phyloP scores from a whole-genome alignment of 2,113 vertebrate genomes.

The Tychaedon coryphoeus region DNA sequence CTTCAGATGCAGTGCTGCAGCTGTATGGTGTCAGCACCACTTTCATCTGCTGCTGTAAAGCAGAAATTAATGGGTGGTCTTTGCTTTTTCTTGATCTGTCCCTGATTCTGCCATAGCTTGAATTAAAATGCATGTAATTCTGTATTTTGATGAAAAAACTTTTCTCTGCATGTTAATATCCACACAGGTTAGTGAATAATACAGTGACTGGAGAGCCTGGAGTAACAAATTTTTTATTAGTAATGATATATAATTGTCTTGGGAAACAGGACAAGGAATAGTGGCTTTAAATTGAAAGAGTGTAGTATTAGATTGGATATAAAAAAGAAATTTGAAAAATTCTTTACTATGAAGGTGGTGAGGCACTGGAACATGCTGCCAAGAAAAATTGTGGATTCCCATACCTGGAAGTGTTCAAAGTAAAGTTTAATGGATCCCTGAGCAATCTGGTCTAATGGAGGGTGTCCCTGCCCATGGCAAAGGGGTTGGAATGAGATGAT shows the following conservation, averaged over 20 bases:
- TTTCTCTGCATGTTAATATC: neutral
- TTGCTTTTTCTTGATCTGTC: neutral
- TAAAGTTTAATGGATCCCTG: neutral
- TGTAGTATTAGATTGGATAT: neutral
- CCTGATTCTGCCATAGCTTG: neutral
- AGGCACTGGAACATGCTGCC: neutral
- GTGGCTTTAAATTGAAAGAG: neutral
- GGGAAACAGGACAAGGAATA: neutral
- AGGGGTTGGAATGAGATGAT: neutral
- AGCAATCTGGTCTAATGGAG: neutral
- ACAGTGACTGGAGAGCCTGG: neutral
- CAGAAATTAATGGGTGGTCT: neutral
- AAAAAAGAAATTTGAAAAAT: neutral
- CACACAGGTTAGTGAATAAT: neutral
- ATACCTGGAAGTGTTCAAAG: neutral
- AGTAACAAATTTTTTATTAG: neutral
- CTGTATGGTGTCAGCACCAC: accelerated
- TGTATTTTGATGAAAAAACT: neutral
- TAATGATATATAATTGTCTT: neutral
- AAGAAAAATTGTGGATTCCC: neutral
- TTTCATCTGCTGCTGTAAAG: neutral
- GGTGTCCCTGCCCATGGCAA: neutral
- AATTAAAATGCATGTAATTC: neutral
- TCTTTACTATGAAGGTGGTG: neutral
- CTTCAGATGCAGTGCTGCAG: neutral